phyloP scores from a whole-genome alignment of 2,113 vertebrate species.

The Capreolus pygargus region DNA sequence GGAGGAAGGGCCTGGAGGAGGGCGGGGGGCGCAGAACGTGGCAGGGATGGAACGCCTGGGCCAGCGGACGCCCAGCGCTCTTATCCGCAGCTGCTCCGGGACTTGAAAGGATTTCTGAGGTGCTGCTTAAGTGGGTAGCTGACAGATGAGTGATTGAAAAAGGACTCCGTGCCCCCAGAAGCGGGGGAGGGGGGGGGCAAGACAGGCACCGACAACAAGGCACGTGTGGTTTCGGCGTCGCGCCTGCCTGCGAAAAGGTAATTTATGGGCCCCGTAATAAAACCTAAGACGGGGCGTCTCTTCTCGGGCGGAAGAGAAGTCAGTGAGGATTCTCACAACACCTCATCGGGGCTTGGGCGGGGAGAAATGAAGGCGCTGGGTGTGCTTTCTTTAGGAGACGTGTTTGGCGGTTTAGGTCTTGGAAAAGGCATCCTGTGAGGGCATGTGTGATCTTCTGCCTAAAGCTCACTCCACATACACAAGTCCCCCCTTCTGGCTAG shows the following conservation, averaged over 20 bases:
- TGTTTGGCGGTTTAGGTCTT: fast-evolving
- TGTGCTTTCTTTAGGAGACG: fast-evolving
- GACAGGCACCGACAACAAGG: conserved; percentile 66
- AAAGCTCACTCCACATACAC: neutral
- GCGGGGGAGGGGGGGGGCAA: conserved; percentile 66
- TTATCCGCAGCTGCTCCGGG: conserved; percentile 63
- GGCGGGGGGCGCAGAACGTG: fast-evolving
- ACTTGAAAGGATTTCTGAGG: conserved; percentile 73
- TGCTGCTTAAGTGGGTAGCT: conserved; percentile 66
- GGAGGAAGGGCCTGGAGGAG: conserved; percentile 50
- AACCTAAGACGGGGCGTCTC: neutral
- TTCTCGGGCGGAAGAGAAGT: neutral
- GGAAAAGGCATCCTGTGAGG: neutral
- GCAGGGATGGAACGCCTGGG: fast-evolving
- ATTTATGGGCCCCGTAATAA: neutral
- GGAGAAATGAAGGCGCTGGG: fast-evolving
- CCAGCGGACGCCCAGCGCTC: conserved; percentile 44
- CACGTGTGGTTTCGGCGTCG: conserved; percentile 51
- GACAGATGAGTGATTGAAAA: conserved; percentile 60
- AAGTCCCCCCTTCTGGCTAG: no score
- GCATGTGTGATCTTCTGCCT: fast-evolving
- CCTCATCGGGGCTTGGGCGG: neutral
- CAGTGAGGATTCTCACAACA: neutral
- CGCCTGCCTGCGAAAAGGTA: conserved; percentile 37
- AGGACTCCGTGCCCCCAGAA: conserved; percentile 39